Evolutionary conservation across 35 echinoderm and acorn worm species (phyloP), one percentile per base, ranked within the genome.

Genomic region (Hemicentrotus pulcherrimus): DNA sequence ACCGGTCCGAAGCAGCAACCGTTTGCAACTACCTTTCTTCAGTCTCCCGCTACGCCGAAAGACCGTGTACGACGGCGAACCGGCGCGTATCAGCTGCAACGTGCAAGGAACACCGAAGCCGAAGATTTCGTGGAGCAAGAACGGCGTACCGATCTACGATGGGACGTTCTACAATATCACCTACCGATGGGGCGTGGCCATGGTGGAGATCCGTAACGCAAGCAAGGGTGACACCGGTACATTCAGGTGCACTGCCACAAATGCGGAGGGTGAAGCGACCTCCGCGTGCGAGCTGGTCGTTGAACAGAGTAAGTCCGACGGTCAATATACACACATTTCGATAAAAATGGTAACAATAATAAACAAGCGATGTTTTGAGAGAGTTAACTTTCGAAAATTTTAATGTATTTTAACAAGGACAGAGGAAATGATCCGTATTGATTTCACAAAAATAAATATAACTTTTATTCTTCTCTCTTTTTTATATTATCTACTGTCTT

Each of bases 11-110:
- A 91, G 94, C 31, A 48, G 94, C 4, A 94, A 59, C 35, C 86
- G 95, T 50, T 91, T 86, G 41, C 94, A 94, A 6, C 87, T 95
- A 58, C 98, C 98, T 59, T 98, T 97, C 96, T 99, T 97, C 97
- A 99, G 98, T 65, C 95, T 99, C 19, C 98, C 98, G 15, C 96
- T 99, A 10, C 95, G 97, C 71, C 96, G 98, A 31, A 99, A 97
- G 97, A 97, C 86, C 47, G 88, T 99, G 13, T 95, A 94, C 50
- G 94, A 98, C 14, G 95, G 94, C 18, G 95, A 96, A 90, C 96
- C 96, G 31, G 98, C 97, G 16, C 96, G 96, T 86, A 95, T 99
- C 71, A 96, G 94, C 31, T 99, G 98, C 47, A 96, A 96, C 50
- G 96, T 99, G 6, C 98, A 99, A 92, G 98, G 97, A 32, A 95